Base-by-base conservation (phyloP, 1,140 invertebrate genomes). In the Carcinoscorpius rotundicauda region DNA sequence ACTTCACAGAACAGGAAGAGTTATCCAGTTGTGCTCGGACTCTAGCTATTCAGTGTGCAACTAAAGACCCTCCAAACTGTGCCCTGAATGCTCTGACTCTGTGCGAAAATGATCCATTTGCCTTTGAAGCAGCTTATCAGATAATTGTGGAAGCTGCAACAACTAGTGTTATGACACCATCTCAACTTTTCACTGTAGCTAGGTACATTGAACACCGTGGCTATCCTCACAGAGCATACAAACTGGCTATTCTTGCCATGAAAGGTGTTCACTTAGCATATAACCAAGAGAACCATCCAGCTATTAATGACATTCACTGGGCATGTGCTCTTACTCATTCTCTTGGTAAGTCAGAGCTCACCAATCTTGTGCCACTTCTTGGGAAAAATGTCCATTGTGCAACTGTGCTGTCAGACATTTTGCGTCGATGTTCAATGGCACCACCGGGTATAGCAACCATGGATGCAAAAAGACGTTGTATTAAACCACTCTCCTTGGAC, bases 301-400 rank as follows among this genome's bases (percentile, higher is more conserved):
- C 87, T 63, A 90, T 91, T 71, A 87, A 87, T 70, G 88, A 93
- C 75, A 90, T 91, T 72, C 88, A 91, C 76, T 91, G 89, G 89
- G 87, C 88, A 3, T 89, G 88, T 73, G 85, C 86, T 8, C 77
- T 91, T 10, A 86, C 86, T 61, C 88, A 91, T 73, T 88, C 87
- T 4, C 76, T 91, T 57, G 88, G 88, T 6, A 84, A 87, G 69
- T 80, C 82, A 4, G 87, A 91, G 75, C 78, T 91, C 53, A 81
- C 86, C 64, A 86, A 84, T 62, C 85, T 91, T 81, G 82, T 91
- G 61, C 87, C 87, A 6, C 77, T 91, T 6, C 78, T 92, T 9
- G 87, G 91, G 6, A 89, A 91, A 72, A 91, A 90, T 77, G 87
- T 92, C 10, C 87, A 89, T 74, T 91, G 88, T 78, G 88, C 89